Percentiles rank a stretch among this genome's conserved stretches.
Evolutionary conservation across 2,113 vertebrate species (phyloP).

Genomic region (Aptenodytes patagonicus): DNA sequence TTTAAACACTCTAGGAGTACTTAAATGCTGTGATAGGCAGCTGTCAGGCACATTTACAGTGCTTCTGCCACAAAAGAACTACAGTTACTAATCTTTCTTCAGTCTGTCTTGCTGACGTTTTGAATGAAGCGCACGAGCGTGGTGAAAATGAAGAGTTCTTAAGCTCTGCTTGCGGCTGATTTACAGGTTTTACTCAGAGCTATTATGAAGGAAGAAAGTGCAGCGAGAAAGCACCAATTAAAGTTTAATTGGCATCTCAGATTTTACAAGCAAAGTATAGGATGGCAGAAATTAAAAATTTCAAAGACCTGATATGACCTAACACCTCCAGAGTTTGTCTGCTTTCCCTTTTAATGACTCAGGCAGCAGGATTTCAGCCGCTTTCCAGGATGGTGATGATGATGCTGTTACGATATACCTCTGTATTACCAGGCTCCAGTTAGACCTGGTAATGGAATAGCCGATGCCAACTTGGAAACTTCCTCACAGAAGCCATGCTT

Average conservation of each 20-base stretch:
- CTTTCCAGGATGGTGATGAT: neutral
- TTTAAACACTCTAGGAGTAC: neutral
- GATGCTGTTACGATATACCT: neutral
- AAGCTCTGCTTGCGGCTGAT: neutral
- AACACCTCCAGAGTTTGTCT: neutral
- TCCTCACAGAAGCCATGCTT: neutral
- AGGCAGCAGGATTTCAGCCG: neutral
- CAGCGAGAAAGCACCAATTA: neutral
- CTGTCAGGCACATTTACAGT: conserved; percentile 39
- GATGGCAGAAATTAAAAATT: neutral
- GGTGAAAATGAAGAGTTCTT: conserved; percentile 10
- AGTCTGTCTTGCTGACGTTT: neutral
- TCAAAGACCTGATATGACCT: neutral
- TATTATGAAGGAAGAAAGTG: neutral
- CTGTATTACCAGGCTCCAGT: neutral
- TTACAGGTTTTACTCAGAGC: neutral
- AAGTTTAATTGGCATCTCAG: neutral
- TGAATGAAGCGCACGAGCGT: neutral
- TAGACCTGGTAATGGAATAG: neutral
- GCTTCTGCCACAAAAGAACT: conserved; percentile 15
- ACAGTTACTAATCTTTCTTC: conserved; percentile 36
- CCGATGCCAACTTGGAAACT: neutral
- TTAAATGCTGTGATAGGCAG: conserved; percentile 37
- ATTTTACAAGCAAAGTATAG: neutral
- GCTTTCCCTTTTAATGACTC: neutral